phyloP scores from a whole-genome alignment of 1,140 invertebrate genomes.

The Anthonomus grandis region DNA sequence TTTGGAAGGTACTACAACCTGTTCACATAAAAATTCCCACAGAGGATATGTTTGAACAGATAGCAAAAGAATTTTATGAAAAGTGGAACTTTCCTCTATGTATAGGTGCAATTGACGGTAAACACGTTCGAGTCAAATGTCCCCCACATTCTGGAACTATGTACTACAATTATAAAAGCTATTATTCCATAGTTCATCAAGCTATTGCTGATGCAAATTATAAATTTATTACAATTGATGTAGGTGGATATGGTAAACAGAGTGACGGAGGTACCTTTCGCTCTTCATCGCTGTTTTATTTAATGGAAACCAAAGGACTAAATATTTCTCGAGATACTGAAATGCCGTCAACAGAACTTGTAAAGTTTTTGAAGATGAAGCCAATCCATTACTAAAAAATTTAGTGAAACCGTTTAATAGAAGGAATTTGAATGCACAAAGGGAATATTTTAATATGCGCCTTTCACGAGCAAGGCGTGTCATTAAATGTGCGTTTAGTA shows the following conservation, averaged over 20 bases:
- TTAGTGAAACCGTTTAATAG: too few species aligned
- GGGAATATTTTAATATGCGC: too few species aligned
- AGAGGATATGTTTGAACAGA: slow-evolving; percentile 37
- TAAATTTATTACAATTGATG: slow-evolving; percentile 4
- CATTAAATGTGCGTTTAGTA: too few species aligned
- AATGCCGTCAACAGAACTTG: too few species aligned
- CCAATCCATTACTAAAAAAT: too few species aligned
- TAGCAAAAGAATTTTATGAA: slow-evolving; percentile 41
- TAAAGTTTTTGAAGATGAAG: too few species aligned
- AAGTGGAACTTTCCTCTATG: too few species aligned
- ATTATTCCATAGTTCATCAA: slow-evolving; percentile 49
- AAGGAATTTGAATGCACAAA: too few species aligned
- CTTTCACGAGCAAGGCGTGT: too few species aligned
- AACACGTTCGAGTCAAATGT: slow-evolving; percentile 43
- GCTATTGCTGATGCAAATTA: slow-evolving; percentile 23
- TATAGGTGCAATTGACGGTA: slow-evolving; percentile 50
- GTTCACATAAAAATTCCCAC: slow-evolving; percentile 33
- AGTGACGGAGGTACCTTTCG: slow-evolving; percentile 1
- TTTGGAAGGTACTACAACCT: slow-evolving; percentile 40
- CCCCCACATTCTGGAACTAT: slow-evolving; percentile 43
- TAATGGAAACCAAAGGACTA: too few species aligned
- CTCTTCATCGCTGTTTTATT: too few species aligned
- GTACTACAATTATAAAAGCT: slow-evolving; percentile 52
- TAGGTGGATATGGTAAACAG: slow-evolving; percentile 1
- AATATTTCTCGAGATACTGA: too few species aligned